Evolutionary conservation across 2,888 invertebrate species (phyloP).

Genomic region (Ischnura elegans): DNA sequence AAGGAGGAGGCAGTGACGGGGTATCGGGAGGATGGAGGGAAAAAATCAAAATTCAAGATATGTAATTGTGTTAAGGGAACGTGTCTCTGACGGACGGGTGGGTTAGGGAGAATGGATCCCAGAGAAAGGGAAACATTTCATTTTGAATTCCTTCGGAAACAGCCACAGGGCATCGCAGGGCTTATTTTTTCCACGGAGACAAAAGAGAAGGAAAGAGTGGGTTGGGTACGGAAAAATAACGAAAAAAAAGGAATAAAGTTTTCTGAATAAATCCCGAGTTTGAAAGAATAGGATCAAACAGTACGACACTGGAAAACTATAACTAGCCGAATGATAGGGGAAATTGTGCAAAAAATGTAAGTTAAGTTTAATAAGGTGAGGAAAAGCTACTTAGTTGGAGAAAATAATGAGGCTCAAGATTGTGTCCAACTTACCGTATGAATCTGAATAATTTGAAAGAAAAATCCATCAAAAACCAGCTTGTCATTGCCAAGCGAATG

Average conservation of each 20-base stretch:
- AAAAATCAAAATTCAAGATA: constrained; percentile 53
- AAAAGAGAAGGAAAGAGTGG: background rate
- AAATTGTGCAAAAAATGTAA: background rate
- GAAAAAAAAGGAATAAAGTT: background rate
- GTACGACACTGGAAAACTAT: background rate
- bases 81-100: constrained; percentile 46
- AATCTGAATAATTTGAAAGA: too few relatives aligned
- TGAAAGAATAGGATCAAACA: background rate
- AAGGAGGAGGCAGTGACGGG: background rate
- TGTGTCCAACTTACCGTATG: too few relatives aligned
- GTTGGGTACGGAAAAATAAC: constrained; percentile 16
- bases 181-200: background rate
- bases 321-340: too few relatives aligned
- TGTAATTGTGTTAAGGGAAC: constrained; percentile 50
- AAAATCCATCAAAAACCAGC: too few relatives aligned
- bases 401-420: background rate
- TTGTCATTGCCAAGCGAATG: too few relatives aligned
- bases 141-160: constrained; percentile 54
- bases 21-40: background rate
- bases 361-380: background rate
- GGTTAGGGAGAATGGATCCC: constrained; percentile 21
- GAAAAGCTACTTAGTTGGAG: too few relatives aligned
- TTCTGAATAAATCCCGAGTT: background rate
- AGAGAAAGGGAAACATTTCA: constrained; percentile 37
- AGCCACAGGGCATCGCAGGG: constrained; percentile 30